A percentile compares a stretch with the other conserved stretches of the same genome.
Conservation (phyloP, 2,888 invertebrate species). For the Autographa pulchrina region DNA sequence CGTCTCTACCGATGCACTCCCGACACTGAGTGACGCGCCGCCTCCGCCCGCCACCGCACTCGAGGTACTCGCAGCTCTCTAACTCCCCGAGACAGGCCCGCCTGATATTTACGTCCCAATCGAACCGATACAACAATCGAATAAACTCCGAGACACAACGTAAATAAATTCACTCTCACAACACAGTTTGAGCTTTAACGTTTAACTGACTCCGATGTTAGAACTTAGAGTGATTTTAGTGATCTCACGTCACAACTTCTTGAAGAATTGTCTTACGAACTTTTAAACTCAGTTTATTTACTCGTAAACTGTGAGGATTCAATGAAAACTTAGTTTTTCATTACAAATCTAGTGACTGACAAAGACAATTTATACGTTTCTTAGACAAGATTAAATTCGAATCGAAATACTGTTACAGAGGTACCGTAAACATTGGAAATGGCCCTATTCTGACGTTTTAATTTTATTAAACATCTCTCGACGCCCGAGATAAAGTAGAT, state of each 20-base stretch:
- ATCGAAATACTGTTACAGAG: conserved; percentile 81
- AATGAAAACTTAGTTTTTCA: conserved; percentile 56
- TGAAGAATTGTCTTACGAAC: conserved; percentile 60
- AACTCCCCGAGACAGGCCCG: conserved; percentile 52
- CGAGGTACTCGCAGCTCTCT: conserved; percentile 46
- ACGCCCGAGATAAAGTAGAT: conserved; percentile 86
- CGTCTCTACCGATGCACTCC: conserved; percentile 44
- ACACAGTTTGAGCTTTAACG: conserved; percentile 38
- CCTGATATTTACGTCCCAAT: conserved; percentile 54
- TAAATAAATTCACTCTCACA: conserved; percentile 53
- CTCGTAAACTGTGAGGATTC: conserved; percentile 51
- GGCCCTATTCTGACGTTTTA: conserved; percentile 82
- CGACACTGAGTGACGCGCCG: conserved; percentile 49
- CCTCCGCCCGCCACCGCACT: conserved; percentile 49
- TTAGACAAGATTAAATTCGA: conserved; percentile 75
- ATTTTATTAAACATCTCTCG: conserved; percentile 88
- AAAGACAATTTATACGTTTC: conserved; percentile 69
- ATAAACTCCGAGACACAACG: conserved; percentile 55
- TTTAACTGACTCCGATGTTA: conserved; percentile 39
- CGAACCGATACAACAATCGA: conserved; percentile 55
- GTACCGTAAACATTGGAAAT: conserved; percentile 81
- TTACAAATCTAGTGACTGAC: conserved; percentile 63
- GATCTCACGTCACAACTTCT: conserved; percentile 63
- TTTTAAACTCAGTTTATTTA: conserved; percentile 62
- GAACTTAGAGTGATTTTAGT: conserved; percentile 65